Percentiles rank a stretch among this genome's conserved stretches.
Conservation (phyloP, 2,888 invertebrate species). For the Trisateles emortualis region DNA sequence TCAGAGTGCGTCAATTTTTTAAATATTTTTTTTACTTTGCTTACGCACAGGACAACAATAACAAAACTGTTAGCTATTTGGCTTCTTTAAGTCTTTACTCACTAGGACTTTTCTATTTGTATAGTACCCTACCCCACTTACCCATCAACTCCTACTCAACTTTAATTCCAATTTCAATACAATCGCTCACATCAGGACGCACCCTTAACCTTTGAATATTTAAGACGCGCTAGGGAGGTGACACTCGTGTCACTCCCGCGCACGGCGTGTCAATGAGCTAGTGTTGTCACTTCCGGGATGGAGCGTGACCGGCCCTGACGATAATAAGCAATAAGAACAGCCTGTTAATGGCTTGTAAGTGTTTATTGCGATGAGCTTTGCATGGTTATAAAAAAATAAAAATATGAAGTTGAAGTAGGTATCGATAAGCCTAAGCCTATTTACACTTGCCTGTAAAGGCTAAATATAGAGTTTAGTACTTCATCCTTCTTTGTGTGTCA, state of each 20-base stretch:
- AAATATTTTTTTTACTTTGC: no score
- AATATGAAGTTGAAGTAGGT: background rate
- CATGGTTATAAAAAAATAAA: background rate
- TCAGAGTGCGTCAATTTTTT: no score
- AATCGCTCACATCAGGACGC: constrained; percentile 7
- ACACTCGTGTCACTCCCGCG: constrained; percentile 51
- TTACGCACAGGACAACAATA: no score
- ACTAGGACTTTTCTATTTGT: no score
- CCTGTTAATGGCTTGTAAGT: constrained; percentile 48
- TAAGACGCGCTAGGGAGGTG: constrained; percentile 47
- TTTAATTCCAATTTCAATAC: background rate
- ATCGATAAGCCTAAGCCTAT: background rate
- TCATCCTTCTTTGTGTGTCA: no score
- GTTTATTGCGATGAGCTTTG: constrained; percentile 28
- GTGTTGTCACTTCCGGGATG: constrained; percentile 55
- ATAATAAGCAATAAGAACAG: constrained; percentile 47
- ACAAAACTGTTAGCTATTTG: no score
- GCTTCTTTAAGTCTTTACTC: no score
- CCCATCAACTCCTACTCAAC: no score
- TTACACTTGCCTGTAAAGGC: no score
- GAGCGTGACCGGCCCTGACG: constrained; percentile 53
- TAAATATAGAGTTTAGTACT: no score
- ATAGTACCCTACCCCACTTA: no score
- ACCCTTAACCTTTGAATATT: constrained; percentile 49
- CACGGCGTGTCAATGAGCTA: constrained; percentile 49